A percentile compares a stretch with the other conserved stretches of the same genome.
phyloP scores from a whole-genome alignment of 35 echinoderm and acorn worm species.

The Hemicentrotus pulcherrimus region DNA sequence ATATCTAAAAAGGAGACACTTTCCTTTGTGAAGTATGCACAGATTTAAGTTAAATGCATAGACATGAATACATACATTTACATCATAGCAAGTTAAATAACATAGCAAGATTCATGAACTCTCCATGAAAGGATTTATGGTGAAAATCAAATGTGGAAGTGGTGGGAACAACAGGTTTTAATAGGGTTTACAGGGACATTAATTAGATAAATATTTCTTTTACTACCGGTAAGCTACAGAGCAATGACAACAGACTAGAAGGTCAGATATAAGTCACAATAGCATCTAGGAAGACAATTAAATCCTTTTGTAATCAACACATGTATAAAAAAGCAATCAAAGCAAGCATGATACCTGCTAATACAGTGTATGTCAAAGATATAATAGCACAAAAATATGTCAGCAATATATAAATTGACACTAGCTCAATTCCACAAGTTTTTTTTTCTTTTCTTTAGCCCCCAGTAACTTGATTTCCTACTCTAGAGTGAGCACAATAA shows the following conservation, averaged over 20 bases:
- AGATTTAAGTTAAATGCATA: not conserved
- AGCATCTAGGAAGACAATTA: not conserved
- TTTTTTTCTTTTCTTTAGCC: not conserved
- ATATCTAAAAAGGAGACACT: not conserved
- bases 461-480: not conserved
- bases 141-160: not conserved
- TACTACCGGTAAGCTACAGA: not conserved
- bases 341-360: not conserved
- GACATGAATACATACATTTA: slow-evolving; percentile 13
- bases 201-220: not conserved
- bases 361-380: not conserved
- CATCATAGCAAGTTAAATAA: not conserved
- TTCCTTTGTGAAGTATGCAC: not conserved
- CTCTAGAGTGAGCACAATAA: not conserved
- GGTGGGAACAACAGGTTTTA: not conserved
- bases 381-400: not conserved
- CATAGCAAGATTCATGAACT: not conserved
- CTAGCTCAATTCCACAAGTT: not conserved
- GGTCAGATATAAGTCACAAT: not conserved
- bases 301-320: not conserved
- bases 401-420: not conserved
- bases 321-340: not conserved
- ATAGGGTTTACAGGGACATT: not conserved
- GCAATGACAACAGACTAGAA: not conserved
- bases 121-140: not conserved